Evolutionary conservation across 1,140 invertebrate genomes (phyloP), one percentile per base, ranked within the genome.

Genomic region (Harpegnathos saltator): DNA sequence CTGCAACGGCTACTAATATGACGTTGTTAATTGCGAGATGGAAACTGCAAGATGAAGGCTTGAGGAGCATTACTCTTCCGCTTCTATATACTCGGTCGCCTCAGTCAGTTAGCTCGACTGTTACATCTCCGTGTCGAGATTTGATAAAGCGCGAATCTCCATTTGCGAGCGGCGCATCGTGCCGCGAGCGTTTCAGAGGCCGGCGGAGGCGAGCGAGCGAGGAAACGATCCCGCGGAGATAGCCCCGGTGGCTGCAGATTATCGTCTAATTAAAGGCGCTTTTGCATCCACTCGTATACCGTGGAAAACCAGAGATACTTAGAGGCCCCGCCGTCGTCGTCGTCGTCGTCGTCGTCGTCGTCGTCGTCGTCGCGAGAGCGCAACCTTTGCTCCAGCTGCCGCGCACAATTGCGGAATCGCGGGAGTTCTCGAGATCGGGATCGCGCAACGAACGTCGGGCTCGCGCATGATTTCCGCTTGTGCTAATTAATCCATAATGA

Each of bases 401-500:
- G 72, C 17, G 33, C 4, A 63, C 63, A 68, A 83, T 83, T 78
- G 84, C 74, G 26, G 74, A 54, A 81, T 74, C 54, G 68, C 50
- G 59, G 44, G 48, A 71, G 66, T 68, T 61, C 9, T 33, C 26
- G n/a, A 52, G 58, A 71, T 81, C 63, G 61, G 26, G 52, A 83
- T 87, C 62, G 52, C 29, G 68, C n/a, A n/a, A n/a, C n/a, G 50
- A 75, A 74, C 69, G 68, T 33, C 59, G 74, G 38, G 33, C 48
- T 61, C 19, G 72, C 38, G 62, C 82, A 59, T 63, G 33, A 86
- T 82, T 22, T 56, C 17, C 38, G 62, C 63, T 80, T 58, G 73
- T 24, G 71, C 54, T 82, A 88, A 88, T 88, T 85, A 85, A 87
- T 82, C 19, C 17, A n/a, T 65, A 9, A 22, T 4, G 29, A 22